Evolutionary conservation across 2,888 invertebrate genomes (phyloP).

Genomic region (Lepidonotus clava): DNA sequence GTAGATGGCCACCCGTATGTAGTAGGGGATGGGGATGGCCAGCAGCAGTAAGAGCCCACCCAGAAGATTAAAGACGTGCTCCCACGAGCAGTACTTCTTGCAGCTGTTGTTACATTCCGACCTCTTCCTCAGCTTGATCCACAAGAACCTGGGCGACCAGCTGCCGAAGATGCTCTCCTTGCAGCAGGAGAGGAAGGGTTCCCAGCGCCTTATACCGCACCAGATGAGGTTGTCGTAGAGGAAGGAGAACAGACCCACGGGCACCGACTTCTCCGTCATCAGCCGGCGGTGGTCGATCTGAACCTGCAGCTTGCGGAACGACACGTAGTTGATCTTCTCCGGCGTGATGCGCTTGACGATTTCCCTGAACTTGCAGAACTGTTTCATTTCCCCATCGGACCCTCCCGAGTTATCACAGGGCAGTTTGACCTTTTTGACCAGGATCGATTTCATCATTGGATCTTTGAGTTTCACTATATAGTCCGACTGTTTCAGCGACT

Average conservation of each 20-base stretch:
- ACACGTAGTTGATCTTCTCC: slow-evolving; percentile 62
- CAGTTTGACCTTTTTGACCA: slow-evolving; percentile 62
- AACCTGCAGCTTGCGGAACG: slow-evolving; percentile 63
- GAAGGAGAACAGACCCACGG: slow-evolving; percentile 62
- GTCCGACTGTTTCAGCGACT: slow-evolving; percentile 73
- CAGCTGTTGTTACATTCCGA: slow-evolving; percentile 64
- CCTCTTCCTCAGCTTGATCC: slow-evolving; percentile 53
- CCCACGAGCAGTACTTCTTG: slow-evolving; percentile 63
- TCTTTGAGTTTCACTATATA: slow-evolving; percentile 70
- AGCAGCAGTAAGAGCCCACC: slow-evolving; percentile 61
- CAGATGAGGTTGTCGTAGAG: slow-evolving; percentile 63
- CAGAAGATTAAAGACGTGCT: slow-evolving; percentile 58
- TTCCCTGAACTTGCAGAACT: slow-evolving; percentile 62
- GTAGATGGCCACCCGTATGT: slow-evolving; percentile 60
- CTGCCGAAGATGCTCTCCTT: slow-evolving; percentile 65
- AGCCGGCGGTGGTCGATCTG: slow-evolving; percentile 63
- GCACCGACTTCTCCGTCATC: slow-evolving; percentile 63
- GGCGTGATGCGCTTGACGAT: slow-evolving; percentile 64
- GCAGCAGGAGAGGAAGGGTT: slow-evolving; percentile 66
- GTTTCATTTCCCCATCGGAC: slow-evolving; percentile 56
- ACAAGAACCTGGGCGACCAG: slow-evolving; percentile 65
- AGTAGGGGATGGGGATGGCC: slow-evolving; percentile 62
- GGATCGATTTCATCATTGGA: slow-evolving; percentile 62
- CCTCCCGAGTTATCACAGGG: not conserved
- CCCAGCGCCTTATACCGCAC: slow-evolving; percentile 59